Conservation (phyloP, 2,888 invertebrate species). For the Dynastes hyllus region DNA sequence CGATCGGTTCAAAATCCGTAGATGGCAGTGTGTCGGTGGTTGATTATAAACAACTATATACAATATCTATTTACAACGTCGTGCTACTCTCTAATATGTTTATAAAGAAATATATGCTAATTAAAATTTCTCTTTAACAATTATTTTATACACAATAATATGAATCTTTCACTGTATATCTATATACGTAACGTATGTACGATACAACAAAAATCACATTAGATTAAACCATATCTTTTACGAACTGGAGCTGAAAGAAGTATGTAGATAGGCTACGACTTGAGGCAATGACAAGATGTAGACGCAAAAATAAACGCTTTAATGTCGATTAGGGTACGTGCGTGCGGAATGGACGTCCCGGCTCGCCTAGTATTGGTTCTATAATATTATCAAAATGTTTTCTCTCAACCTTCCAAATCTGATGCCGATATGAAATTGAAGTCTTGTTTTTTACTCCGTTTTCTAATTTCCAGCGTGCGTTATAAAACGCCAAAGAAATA, state of each 20-base stretch:
- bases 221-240: background rate
- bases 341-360: background rate
- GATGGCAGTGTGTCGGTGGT: conserved; percentile 36
- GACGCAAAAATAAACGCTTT: background rate
- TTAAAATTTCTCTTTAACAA: conserved; percentile 26
- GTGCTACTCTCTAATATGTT: no score
- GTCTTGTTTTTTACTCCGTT: no score
- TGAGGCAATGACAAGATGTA: background rate
- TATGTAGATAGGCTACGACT: background rate
- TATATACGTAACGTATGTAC: background rate
- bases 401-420: no score
- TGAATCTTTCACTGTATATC: background rate
- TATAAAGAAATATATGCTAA: background rate
- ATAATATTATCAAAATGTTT: no score
- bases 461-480: no score
- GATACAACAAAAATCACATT: conserved; percentile 32
- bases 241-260: background rate
- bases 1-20: background rate
- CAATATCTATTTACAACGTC: conserved; percentile 22
- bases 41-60: conserved; percentile 27
- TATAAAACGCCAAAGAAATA: no score
- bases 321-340: background rate
- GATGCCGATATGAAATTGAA: no score
- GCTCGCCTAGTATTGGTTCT: background rate
- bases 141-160: conserved; percentile 13